phyloP scores from a whole-genome alignment of 2,797 vertebrate species.

The Toxotes lorentzi region DNA sequence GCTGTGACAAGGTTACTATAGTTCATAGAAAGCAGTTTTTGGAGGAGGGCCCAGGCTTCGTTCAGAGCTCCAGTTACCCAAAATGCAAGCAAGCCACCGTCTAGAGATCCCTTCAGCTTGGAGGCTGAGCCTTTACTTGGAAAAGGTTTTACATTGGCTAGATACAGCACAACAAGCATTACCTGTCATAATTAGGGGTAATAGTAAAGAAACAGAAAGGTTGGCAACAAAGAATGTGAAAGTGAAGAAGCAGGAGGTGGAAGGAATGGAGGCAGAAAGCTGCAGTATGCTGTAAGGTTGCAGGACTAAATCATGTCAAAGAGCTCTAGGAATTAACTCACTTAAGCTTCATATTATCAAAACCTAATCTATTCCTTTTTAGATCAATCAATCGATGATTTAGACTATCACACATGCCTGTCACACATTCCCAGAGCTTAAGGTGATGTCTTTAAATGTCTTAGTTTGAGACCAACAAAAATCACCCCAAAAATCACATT shows the following conservation, averaged over 20 bases:
- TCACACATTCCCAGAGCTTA: too few species aligned
- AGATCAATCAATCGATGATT: too few species aligned
- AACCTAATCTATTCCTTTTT: not conserved
- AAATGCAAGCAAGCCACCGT: slow-evolving; percentile 44
- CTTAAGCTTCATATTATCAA: not conserved
- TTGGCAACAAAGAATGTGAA: slow-evolving; percentile 1
- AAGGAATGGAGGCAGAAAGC: not conserved
- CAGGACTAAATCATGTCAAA: not conserved
- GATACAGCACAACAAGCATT: not conserved
- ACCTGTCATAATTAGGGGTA: not conserved
- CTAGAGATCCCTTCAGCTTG: slow-evolving; percentile 25
- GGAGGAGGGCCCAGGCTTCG: slow-evolving; percentile 53
- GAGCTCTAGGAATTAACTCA: not conserved
- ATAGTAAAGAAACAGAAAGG: slow-evolving; percentile 7
- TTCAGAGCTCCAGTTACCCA: slow-evolving; percentile 57
- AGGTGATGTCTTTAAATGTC: too few species aligned
- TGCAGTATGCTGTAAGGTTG: not conserved
- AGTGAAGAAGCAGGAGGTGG: not conserved
- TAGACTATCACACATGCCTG: too few species aligned
- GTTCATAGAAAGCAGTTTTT: slow-evolving; percentile 71
- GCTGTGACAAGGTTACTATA: slow-evolving; percentile 84
- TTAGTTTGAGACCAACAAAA: too few species aligned
- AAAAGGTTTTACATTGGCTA: slow-evolving; percentile 41
- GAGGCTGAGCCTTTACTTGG: slow-evolving; percentile 28
- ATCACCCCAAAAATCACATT: too few species aligned